Conservation (phyloP, 2,113 vertebrate genomes). For the Rhinoptilus africanus region DNA sequence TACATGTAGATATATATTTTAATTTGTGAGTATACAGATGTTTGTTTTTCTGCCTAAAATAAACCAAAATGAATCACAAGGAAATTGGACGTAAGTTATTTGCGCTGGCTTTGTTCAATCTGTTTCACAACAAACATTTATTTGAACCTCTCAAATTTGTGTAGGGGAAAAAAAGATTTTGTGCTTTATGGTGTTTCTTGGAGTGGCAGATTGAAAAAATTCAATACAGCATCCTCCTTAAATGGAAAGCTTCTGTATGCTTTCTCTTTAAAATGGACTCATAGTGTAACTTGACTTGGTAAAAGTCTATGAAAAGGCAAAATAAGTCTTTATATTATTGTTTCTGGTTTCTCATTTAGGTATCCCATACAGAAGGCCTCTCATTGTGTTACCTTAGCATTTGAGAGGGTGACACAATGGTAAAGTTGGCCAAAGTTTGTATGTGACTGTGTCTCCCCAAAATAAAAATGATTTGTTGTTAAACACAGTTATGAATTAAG, state of each 20-base stretch:
- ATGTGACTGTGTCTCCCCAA: not conserved
- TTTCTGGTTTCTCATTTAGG: not conserved
- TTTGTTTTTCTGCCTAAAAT: not conserved
- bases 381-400: not conserved
- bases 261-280: not conserved
- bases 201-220: not conserved
- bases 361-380: not conserved
- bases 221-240: not conserved
- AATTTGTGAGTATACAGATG: not conserved
- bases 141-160: not conserved
- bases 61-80: not conserved
- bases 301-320: not conserved
- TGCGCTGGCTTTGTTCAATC: not conserved
- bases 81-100: not conserved
- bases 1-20: not conserved
- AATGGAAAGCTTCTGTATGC: not conserved
- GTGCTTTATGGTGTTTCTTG: not conserved
- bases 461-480: not conserved
- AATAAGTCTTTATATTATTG: not conserved
- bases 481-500: not conserved
- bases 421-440: not conserved
- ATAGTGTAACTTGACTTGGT: not conserved
- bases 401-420: fast-evolving
- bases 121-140: not conserved
- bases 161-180: not conserved